Evolutionary conservation across 2,113 vertebrate species (phyloP), one percentile per base, ranked within the genome.

Genomic region (Hemicordylus capensis): DNA sequence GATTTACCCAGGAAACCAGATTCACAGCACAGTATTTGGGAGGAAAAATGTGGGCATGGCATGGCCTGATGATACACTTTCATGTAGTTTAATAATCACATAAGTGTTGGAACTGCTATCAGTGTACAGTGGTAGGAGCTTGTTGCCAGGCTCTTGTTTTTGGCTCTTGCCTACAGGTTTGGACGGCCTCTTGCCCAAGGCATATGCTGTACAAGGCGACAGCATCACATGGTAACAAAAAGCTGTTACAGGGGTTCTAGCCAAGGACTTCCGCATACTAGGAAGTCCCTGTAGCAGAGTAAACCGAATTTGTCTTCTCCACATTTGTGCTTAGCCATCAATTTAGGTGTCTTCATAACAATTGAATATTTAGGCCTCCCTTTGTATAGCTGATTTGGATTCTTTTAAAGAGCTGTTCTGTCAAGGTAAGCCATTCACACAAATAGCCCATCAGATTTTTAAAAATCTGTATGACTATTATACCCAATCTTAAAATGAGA

Each of bases 351-450:
- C 12, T 46, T 46, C 14, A 14, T 73, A 46, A 46, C 24, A 46
- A 12, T 15, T 46, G 44, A 44, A 31, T n/a, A 75, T 54, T 17
- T 54, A 76, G 15, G 12, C 24, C n/a, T 56, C 1, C 6, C 20
- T 9, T 66, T n/a, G 7, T 5, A 0, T 44, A 51, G 26, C 10
- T 20, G n/a, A 58, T 7, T 34, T 0, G 20, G 15, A 6, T 10
- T 85, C 82, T 78, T 76, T 46, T 59, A 70, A 56, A 37, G 15
- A 59, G 37, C 8, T 9, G 37, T 34, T 37, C 17, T 17, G 31
- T 56, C 10, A 76, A 34, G 48, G 48, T 46, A 79, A 63, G 28
- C 39, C 61, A 79, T 63, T 1, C 11, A 24, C 28, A 61, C 19
- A 76, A 76, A 2, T 31, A 48, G 26, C 28, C 46, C 20, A 28